Evolutionary conservation across 2,797 vertebrate species (phyloP).

Genomic region (Rhabdomys pumilio): DNA sequence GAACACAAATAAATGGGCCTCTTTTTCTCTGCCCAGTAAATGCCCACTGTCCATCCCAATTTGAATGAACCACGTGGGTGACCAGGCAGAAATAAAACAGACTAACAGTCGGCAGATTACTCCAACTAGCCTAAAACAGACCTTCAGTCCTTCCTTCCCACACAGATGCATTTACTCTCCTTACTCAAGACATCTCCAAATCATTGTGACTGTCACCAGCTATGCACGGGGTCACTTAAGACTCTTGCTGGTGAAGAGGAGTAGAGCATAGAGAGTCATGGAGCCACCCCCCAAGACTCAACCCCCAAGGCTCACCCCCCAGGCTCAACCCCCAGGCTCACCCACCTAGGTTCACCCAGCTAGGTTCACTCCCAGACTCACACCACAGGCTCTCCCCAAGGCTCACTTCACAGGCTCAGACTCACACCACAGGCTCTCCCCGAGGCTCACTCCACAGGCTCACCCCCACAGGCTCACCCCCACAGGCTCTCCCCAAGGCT

Average conservation of each 20-base stretch:
- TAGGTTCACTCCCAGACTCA: not conserved
- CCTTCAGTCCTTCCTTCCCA: not conserved
- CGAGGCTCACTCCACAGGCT: too few relatives aligned
- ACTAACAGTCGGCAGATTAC: constrained; percentile 5
- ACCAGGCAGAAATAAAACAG: not conserved
- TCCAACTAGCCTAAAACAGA: constrained; percentile 27
- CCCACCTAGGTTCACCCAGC: too few relatives aligned
- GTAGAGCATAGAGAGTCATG: not conserved
- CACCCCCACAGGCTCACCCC: too few relatives aligned
- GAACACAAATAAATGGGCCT: constrained; percentile 25
- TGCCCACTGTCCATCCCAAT: constrained; percentile 35
- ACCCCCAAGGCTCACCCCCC: too few relatives aligned
- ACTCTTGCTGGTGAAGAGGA: not conserved
- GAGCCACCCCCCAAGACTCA: too few relatives aligned
- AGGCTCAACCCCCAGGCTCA: too few relatives aligned
- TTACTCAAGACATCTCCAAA: not conserved
- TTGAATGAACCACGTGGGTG: not conserved
- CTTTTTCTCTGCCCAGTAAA: not conserved
- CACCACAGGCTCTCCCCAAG: not conserved
- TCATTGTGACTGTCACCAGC: not conserved
- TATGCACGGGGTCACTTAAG: not conserved
- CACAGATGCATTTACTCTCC: not conserved
- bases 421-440: not conserved
- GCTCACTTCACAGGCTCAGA: not conserved
- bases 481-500: not conserved